Conservation (phyloP, 2,113 vertebrate genomes). For the Edolisoma coerulescens region DNA sequence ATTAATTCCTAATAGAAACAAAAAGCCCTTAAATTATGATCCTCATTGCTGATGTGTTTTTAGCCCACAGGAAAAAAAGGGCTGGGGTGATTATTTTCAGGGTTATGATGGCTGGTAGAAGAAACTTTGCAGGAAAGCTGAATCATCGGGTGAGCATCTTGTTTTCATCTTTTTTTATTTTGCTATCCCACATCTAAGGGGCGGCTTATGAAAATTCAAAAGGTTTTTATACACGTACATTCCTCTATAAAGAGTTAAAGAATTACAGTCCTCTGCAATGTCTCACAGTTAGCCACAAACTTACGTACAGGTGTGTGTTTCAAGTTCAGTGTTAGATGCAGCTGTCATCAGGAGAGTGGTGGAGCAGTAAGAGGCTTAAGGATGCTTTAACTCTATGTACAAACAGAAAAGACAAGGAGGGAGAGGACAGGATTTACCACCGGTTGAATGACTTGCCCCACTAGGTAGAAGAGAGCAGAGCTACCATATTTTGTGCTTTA, state of each 20-base stretch:
- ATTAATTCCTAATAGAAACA: background rate
- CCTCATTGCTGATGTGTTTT: background rate
- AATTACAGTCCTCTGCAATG: conserved; percentile 17
- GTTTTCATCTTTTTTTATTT: conserved; percentile 39
- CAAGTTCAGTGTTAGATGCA: background rate
- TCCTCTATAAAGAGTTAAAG: conserved; percentile 19
- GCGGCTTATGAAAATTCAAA: background rate
- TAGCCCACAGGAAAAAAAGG: conserved; percentile 20
- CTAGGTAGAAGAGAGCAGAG: background rate
- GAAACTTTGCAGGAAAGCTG: conserved; percentile 44
- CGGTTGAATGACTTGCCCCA: background rate
- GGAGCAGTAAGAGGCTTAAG: background rate
- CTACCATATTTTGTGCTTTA: background rate
- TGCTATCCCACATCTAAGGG: conserved; percentile 48
- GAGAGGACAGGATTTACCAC: background rate
- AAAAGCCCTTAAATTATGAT: background rate
- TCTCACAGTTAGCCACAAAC: background rate
- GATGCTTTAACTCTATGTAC: background rate
- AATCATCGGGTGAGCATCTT: conserved; percentile 39
- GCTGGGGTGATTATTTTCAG: conserved; percentile 1
- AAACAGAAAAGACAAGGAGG: background rate
- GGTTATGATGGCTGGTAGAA: background rate
- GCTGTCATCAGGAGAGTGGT: background rate
- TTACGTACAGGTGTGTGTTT: background rate
- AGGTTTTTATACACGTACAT: conserved; percentile 24